Percentiles rank a stretch among this genome's conserved stretches.
Conservation (phyloP, 2,888 invertebrate genomes). For the Acanthopleura granulata region DNA sequence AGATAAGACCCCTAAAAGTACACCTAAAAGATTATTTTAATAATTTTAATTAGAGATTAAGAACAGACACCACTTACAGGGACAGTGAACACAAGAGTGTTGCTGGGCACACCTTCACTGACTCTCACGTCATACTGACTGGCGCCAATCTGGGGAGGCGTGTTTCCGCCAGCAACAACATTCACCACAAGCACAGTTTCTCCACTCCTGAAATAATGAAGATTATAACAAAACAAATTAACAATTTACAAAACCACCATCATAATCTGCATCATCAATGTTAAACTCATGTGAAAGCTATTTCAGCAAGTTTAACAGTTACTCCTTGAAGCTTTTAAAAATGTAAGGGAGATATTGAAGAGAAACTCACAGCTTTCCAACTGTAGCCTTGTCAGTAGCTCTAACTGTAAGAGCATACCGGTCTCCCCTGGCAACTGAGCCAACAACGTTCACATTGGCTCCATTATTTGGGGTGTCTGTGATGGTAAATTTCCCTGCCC, state of each 20-base stretch:
- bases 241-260: too few species aligned
- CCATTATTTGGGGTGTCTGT: not conserved
- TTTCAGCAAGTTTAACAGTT: too few species aligned
- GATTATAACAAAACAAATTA: too few species aligned
- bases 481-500: conserved; percentile 39
- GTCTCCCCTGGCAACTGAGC: conserved; percentile 39
- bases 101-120: conserved; percentile 45
- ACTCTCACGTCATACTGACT: conserved; percentile 34
- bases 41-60: too few species aligned
- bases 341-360: not conserved
- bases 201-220: conserved; percentile 34
- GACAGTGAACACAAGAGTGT: conserved; percentile 35
- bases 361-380: conserved; percentile 2
- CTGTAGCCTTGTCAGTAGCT: conserved; percentile 46
- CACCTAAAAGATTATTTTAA: too few species aligned
- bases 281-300: too few species aligned
- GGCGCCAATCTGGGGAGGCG: conserved; percentile 43
- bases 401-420: conserved; percentile 45
- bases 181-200: conserved; percentile 39
- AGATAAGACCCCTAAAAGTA: too few species aligned
- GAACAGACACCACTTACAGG: conserved; percentile 35
- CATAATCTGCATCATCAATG: too few species aligned
- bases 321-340: too few species aligned
- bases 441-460: conserved; percentile 35
- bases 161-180: conserved; percentile 40